phyloP scores from a whole-genome alignment of 2,797 vertebrate genomes.

The Melanotaenia parkinsoni region DNA sequence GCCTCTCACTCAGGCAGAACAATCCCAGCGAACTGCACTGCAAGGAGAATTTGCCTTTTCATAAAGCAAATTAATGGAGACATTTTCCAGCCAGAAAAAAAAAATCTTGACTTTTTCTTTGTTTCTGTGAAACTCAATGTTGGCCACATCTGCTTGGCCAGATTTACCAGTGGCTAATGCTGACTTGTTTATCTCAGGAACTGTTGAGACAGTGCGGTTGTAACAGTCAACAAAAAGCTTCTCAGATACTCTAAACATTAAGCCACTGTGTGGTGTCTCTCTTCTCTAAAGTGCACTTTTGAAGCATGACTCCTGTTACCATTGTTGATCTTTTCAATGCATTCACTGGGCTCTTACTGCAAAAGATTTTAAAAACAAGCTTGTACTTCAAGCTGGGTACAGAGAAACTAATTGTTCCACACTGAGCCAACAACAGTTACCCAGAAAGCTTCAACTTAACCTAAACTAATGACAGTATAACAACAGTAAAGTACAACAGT shows the following conservation, averaged over 20 bases:
- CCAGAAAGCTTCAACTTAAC: conserved; percentile 23
- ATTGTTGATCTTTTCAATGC: conserved; percentile 33
- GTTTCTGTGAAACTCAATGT: conserved; percentile 37
- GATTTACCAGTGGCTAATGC: conserved; percentile 62
- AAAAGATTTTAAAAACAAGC: conserved; percentile 29
- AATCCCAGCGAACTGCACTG: conserved; percentile 47
- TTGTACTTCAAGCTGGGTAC: conserved; percentile 18
- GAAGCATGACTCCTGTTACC: conserved; percentile 8
- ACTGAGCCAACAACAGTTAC: conserved; percentile 18
- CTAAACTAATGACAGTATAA: conserved; percentile 15
- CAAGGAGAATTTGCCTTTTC: conserved; percentile 59
- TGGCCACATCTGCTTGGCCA: conserved; percentile 59
- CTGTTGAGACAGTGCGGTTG: conserved; percentile 61
- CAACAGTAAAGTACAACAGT: conserved; percentile 1
- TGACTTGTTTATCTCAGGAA: conserved; percentile 59
- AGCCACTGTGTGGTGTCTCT: conserved; percentile 42
- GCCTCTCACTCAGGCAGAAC: conserved; percentile 69
- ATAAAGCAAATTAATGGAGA: conserved; percentile 67
- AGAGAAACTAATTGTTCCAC: conserved; percentile 26
- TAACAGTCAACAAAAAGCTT: conserved; percentile 62
- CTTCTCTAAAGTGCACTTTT: conserved; percentile 23
- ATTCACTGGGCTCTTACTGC: conserved; percentile 34
- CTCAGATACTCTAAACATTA: conserved; percentile 63
- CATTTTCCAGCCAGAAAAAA: conserved; percentile 55
- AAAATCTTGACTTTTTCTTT: conserved; percentile 36